Percentiles rank a stretch among this genome's conserved stretches.
phyloP scores from a whole-genome alignment of 1,140 invertebrate species.

The Homarus americanus region DNA sequence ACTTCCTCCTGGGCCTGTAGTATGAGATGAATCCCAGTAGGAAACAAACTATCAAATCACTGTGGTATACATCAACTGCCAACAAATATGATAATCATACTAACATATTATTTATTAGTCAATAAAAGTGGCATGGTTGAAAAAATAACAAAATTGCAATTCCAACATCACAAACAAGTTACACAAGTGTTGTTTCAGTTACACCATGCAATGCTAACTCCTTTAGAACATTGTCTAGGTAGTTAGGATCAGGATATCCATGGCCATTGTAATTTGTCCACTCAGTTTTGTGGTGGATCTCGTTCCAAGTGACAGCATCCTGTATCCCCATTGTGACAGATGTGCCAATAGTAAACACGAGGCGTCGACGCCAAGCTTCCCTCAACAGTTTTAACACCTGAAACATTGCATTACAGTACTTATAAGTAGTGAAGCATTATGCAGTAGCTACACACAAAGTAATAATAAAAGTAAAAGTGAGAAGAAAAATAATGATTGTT shows the following conservation, averaged over 20 bases:
- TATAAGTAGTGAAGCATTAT: too few relatives aligned
- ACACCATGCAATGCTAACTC: constrained; percentile 80
- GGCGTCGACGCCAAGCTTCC: constrained; percentile 79
- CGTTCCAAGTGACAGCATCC: constrained; percentile 81
- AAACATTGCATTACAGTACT: too few relatives aligned
- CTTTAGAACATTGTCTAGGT: constrained; percentile 79
- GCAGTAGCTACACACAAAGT: too few relatives aligned
- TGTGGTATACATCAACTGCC: too few relatives aligned
- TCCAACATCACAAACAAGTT: not conserved
- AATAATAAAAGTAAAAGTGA: too few relatives aligned
- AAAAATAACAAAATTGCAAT: not conserved
- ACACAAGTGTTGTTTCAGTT: constrained; percentile 48
- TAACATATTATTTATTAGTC: too few relatives aligned
- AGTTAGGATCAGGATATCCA: constrained; percentile 80
- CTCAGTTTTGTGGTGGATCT: constrained; percentile 82
- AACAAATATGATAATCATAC: too few relatives aligned
- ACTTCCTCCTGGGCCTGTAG: too few relatives aligned
- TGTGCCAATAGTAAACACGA: constrained; percentile 80
- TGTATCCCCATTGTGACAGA: constrained; percentile 79
- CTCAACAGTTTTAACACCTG: constrained; percentile 79
- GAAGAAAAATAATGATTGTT: too few relatives aligned
- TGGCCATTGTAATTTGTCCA: constrained; percentile 78
- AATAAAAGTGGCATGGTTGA: not conserved
- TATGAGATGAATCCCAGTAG: too few relatives aligned
- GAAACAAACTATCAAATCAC: too few relatives aligned